phyloP scores from a whole-genome alignment of 2,113 vertebrate genomes.

The Anhinga anhinga region DNA sequence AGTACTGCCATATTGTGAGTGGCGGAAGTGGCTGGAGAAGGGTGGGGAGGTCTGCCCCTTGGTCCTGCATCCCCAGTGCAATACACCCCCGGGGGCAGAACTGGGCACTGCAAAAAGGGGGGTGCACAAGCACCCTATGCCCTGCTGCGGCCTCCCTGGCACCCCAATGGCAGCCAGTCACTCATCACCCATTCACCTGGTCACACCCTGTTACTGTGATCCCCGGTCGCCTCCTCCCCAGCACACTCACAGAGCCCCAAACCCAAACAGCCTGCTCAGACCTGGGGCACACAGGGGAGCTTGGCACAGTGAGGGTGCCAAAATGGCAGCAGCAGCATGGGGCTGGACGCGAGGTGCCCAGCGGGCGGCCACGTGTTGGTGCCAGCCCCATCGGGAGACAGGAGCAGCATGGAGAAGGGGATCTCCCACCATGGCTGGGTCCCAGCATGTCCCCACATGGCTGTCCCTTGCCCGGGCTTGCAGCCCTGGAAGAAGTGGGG shows the following conservation, averaged over 20 bases:
- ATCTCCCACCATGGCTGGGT: accelerated
- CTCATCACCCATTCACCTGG: neutral
- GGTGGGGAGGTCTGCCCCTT: accelerated
- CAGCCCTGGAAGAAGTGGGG: neutral
- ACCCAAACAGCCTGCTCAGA: no score
- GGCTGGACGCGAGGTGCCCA: accelerated
- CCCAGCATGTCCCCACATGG: neutral
- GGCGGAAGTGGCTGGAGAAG: neutral
- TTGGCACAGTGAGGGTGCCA: neutral
- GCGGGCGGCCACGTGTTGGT: accelerated
- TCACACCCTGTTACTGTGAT: neutral
- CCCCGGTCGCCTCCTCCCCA: neutral
- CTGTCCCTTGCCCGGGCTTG: accelerated
- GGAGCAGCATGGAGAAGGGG: neutral
- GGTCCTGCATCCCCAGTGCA: neutral
- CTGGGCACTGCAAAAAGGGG: neutral
- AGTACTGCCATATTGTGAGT: neutral
- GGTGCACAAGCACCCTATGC: neutral
- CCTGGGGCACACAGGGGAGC: neutral
- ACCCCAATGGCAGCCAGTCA: neutral
- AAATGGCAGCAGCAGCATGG: accelerated
- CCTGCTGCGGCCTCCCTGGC: neutral
- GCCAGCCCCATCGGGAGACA: accelerated
- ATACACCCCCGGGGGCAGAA: no score
- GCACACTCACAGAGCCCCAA: neutral